These are phyloP conservation scores for Cylindroiulus punctatus DNA, from an alignment of 2,888 invertebrate species.

Conservation along the genomic window DNA sequence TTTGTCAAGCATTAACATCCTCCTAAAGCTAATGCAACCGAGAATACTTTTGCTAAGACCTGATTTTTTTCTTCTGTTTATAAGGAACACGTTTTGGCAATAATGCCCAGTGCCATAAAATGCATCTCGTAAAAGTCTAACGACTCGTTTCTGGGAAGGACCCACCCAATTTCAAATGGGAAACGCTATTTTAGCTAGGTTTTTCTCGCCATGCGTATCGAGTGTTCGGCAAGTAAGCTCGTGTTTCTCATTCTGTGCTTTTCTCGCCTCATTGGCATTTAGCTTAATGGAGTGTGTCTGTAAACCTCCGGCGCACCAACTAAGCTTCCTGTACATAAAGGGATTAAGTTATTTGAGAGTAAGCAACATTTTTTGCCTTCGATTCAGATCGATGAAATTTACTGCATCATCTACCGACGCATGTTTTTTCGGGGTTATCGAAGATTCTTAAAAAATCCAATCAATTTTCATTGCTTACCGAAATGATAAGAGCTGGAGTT, in stretches of 20 bases:
- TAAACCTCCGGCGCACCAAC: background rate
- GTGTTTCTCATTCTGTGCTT: background rate
- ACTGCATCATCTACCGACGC: background rate
- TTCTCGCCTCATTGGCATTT: slow-evolving; percentile 4
- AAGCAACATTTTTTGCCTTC: slow-evolving; percentile 18
- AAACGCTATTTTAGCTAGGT: background rate
- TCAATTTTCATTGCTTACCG: background rate
- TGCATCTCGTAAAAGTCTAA: background rate
- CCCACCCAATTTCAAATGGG: background rate
- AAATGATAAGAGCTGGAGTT: background rate
- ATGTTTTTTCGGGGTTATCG: background rate
- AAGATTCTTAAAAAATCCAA: background rate
- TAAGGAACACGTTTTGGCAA: background rate
- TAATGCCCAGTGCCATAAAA: background rate
- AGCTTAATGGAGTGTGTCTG: slow-evolving; percentile 14
- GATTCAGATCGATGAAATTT: slow-evolving; percentile 14
- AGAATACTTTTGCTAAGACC: no score
- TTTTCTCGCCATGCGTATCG: background rate
- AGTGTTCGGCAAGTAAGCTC: slow-evolving; percentile 14
- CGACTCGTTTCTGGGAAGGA: background rate
- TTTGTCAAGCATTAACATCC: no score
- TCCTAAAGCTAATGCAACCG: no score
- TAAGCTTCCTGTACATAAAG: slow-evolving; percentile 34
- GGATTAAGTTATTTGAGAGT: slow-evolving; percentile 34
- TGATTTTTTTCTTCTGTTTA: no score